Evolutionary conservation across 2,113 vertebrate genomes (phyloP).

Genomic region (Phylloscopus trochilus): DNA sequence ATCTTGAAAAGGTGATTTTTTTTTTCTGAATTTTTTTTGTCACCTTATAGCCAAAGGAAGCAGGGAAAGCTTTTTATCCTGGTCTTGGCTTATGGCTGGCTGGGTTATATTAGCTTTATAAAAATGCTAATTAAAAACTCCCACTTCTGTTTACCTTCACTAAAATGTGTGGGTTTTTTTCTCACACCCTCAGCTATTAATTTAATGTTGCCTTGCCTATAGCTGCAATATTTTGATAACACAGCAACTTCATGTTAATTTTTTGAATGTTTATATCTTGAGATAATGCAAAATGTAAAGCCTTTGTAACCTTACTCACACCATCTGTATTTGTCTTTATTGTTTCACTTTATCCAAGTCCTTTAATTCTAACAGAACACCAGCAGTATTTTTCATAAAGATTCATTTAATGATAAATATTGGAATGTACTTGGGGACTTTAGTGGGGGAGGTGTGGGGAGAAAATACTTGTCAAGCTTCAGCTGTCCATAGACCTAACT

Average conservation of each 20-base stretch:
- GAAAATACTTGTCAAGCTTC: constrained; percentile 65
- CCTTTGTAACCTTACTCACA: constrained; percentile 72
- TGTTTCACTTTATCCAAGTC: constrained; percentile 70
- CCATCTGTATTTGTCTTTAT: constrained; percentile 63
- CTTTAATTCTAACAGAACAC: constrained; percentile 82
- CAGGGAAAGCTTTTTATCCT: constrained; percentile 67
- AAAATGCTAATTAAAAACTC: constrained; percentile 70
- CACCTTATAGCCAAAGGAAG: constrained; percentile 76
- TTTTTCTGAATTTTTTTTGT: not conserved
- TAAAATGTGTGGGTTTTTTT: constrained; percentile 60
- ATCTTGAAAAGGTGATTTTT: constrained; percentile 66
- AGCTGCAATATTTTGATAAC: constrained; percentile 81
- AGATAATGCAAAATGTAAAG: constrained; percentile 79
- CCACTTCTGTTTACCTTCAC: constrained; percentile 77
- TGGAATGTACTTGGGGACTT: constrained; percentile 60
- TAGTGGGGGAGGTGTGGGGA: not conserved
- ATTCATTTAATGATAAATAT: constrained; percentile 49
- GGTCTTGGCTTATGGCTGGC: constrained; percentile 65
- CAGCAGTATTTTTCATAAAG: constrained; percentile 79
- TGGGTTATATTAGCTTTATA: constrained; percentile 73
- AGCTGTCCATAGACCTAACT: constrained; percentile 71
- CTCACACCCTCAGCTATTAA: constrained; percentile 76
- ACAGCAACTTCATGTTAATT: constrained; percentile 75
- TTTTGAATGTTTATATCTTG: constrained; percentile 81
- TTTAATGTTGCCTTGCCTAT: constrained; percentile 82